Percentiles rank a stretch among this genome's conserved stretches.
These are phyloP conservation scores for Pegoplata infirma DNA, from an alignment of 2,888 invertebrate genomes.

Conservation along the genomic window DNA sequence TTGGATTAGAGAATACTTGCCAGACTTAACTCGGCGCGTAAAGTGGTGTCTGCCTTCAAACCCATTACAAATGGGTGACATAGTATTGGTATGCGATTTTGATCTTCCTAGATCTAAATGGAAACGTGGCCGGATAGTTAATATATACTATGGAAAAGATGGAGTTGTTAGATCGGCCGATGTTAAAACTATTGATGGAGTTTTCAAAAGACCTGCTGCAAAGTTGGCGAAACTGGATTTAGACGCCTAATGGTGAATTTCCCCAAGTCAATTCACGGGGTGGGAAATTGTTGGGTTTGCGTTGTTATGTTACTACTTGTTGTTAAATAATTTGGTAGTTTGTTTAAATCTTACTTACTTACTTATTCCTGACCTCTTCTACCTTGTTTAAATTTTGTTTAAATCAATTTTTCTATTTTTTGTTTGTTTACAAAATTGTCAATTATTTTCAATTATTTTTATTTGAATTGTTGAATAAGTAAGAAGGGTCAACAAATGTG, in stretches of 20 bases:
- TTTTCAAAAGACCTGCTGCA: constrained; percentile 18
- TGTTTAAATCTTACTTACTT: too few relatives aligned
- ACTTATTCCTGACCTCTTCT: too few relatives aligned
- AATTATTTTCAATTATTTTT: too few relatives aligned
- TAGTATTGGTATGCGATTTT: constrained; percentile 34
- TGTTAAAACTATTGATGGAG: constrained; percentile 11
- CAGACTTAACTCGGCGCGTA: constrained; percentile 26
- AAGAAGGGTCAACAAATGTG: too few relatives aligned
- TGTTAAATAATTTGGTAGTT: too few relatives aligned
- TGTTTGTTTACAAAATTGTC: too few relatives aligned
- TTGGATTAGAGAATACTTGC: constrained; percentile 39
- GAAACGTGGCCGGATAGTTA: constrained; percentile 22
- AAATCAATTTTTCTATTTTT: too few relatives aligned
- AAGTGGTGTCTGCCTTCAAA: constrained; percentile 39
- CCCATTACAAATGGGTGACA: constrained; percentile 11
- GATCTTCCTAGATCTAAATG: constrained; percentile 16
- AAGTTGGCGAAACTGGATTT: constrained; percentile 31
- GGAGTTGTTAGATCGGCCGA: constrained; percentile 14
- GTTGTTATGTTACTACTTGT: too few relatives aligned
- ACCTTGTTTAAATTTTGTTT: too few relatives aligned
- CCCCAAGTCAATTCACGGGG: constrained; percentile 48
- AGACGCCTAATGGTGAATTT: not conserved
- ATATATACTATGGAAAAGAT: constrained; percentile 17
- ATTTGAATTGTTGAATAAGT: too few relatives aligned
- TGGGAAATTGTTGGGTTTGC: constrained; percentile 21